Base-by-base conservation (phyloP, 2,797 vertebrate species). In the Anolis apletophallus region DNA sequence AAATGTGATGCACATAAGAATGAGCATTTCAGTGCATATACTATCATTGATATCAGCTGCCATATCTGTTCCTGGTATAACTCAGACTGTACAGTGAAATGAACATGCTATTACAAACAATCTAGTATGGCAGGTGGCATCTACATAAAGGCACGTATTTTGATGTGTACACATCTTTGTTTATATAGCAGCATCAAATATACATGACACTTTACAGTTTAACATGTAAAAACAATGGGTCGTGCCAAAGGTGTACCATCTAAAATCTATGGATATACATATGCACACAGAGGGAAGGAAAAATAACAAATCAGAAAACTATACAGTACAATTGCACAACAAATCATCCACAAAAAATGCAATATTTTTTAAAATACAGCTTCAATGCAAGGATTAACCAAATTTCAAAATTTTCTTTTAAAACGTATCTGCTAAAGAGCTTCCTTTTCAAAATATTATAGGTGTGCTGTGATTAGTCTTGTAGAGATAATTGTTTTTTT, bases 401-500 rank as follows among this genome's bases (percentile, higher is more conserved):
- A 80, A 91, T 88, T 83, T 76, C 52, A 85, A 88, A 90, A 84
- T 81, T 84, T 79, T 64, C 36, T 88, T 77, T 74, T 36, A 74
- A 87, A 83, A 82, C 73, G 71, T 29, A 74, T 74, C 77, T 87
- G 36, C 83, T 88, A 83, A 87, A 84, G 91, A 85, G 69, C 84
- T 88, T 80, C 85, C 40, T 87, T 88, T 73, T 57, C 29, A 4
- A 82, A 90, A 67, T 77, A 55, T 54, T 92, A 1, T 92, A 92
- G 88, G 92, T 90, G 84, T 46, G 61, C 67, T 75, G 61, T 89
- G 85, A 73, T 73, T 85, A 52, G 88, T 90, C 54, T 91, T 91
- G 29, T 79, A 69, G 73, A 36, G 75, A 36, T 86, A 88, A 90
- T 94, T 92, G 54, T 59, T 87, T 21, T 81, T 73, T 88, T 85